Evolutionary conservation across 1,140 invertebrate species (phyloP).

Genomic region (Drosophila repleta): DNA sequence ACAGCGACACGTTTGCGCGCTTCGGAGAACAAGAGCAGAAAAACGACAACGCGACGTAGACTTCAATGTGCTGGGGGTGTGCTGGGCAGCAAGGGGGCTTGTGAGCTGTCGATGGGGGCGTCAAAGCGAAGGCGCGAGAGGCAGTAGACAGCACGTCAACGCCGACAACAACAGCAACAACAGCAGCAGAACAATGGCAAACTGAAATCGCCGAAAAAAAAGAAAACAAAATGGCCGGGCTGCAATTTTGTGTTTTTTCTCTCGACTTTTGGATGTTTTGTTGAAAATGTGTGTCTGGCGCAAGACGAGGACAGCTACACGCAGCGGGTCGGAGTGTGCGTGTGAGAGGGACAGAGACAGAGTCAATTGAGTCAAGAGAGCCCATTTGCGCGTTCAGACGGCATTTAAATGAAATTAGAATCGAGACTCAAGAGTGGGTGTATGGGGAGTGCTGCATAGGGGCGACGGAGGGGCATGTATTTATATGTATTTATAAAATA

Average conservation of each 20-base stretch:
- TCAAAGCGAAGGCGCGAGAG: slow-evolving; percentile 61
- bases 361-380: slow-evolving; percentile 22
- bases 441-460: background rate
- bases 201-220: slow-evolving; percentile 56
- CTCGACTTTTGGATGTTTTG: slow-evolving; percentile 44
- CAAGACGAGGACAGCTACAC: slow-evolving; percentile 20
- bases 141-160: slow-evolving; percentile 54
- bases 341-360: slow-evolving; percentile 1
- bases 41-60: slow-evolving; percentile 3
- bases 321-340: slow-evolving; percentile 10
- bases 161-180: slow-evolving; percentile 29
- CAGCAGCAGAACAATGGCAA: slow-evolving; percentile 45
- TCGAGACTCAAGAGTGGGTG: slow-evolving; percentile 51
- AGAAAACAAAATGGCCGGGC: slow-evolving; percentile 73
- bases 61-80: slow-evolving; percentile 21
- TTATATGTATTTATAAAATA: slow-evolving; percentile 21
- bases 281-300: slow-evolving; percentile 60
- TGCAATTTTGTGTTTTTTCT: slow-evolving; percentile 55
- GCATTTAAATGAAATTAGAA: slow-evolving; percentile 76
- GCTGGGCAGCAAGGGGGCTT: slow-evolving; percentile 28
- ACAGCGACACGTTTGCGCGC: slow-evolving; percentile 75
- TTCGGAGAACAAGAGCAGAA: slow-evolving; percentile 40
- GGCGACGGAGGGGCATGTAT: background rate
- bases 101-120: slow-evolving; percentile 40
- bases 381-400: slow-evolving; percentile 15